Conservation (phyloP, 1,140 invertebrate genomes). For the Campoletis sonorensis region DNA sequence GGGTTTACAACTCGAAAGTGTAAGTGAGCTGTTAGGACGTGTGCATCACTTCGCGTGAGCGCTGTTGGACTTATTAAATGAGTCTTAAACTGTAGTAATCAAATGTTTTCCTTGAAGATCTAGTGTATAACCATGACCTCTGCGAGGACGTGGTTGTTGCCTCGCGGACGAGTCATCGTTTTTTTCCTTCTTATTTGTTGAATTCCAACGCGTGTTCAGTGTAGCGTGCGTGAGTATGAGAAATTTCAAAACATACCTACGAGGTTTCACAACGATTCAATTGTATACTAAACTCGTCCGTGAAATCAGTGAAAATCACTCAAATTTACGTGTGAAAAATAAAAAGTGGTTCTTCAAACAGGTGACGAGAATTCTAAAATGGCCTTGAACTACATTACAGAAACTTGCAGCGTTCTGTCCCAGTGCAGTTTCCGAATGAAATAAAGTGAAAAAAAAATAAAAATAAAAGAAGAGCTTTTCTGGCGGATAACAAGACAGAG, state of each 20-base stretch:
- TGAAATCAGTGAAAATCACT: too few relatives aligned
- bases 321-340: too few relatives aligned
- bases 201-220: too few relatives aligned
- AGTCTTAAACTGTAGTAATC: neutral
- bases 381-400: too few relatives aligned
- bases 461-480: neutral
- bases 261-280: too few relatives aligned
- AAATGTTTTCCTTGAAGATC: neutral
- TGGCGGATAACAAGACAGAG: conserved; percentile 52
- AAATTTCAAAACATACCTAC: too few relatives aligned
- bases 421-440: too few relatives aligned
- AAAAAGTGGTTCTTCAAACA: too few relatives aligned
- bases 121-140: neutral
- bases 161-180: neutral
- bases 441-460: neutral
- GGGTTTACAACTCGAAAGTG: neutral
- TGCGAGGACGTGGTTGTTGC: neutral
- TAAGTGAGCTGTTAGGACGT: neutral
- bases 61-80: neutral
- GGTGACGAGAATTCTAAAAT: too few relatives aligned
- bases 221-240: too few relatives aligned
- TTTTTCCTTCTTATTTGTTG: neutral
- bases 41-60: neutral
- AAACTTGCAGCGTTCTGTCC: too few relatives aligned
- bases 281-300: too few relatives aligned